Evolutionary conservation across 2,113 vertebrate species (phyloP), one percentile per base, ranked within the genome.

Genomic region (Labeo catla): DNA sequence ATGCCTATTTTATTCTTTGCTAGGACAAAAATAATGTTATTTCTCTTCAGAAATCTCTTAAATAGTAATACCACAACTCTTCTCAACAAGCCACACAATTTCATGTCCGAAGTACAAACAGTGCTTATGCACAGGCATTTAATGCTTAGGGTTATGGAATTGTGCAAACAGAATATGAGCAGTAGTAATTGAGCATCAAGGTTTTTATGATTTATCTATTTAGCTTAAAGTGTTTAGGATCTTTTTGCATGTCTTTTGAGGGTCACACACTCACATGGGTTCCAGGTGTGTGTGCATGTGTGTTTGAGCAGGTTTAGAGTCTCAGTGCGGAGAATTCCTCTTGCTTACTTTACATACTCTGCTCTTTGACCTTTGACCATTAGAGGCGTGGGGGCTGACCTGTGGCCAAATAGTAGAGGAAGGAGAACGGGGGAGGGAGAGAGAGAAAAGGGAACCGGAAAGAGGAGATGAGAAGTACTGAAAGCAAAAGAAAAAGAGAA

Each of bases 401-500:
- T 80, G 7, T 47, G 45, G 52, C 88, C 61, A 61, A 21, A 65
- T 45, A 79, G 61, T 52, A 79, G 49, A 54, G 65, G 88, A 79
- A 86, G 81, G 36, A 50, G 65, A 90, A 86, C 66, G 87, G 86
- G 93, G 93, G 92, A 92, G 93, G 90, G 68, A 54, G 49, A 23
- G 85, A 19, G 57, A 76, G 79, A 66, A 45, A 76, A 54, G 78
- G 65, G 57, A 59, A 79, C 45, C 72, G 68, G 76, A 74, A 11
- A 49, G 45, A 88, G 61, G 81, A 88, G 88, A 85, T 84, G 74
- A 73, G 84, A 81, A 87, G 39, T 68, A 43, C 63, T 52, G 68
- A 70, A 45, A 65, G 77, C 23, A 10, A 11, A 66, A 45, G 59
- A 65, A 47, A 84, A 70, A 49, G 73, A 57, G 61, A 70, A 45